These are phyloP conservation scores for Frieseomelitta varia DNA, from an alignment of 1,140 invertebrate genomes.

Conservation along the genomic window DNA sequence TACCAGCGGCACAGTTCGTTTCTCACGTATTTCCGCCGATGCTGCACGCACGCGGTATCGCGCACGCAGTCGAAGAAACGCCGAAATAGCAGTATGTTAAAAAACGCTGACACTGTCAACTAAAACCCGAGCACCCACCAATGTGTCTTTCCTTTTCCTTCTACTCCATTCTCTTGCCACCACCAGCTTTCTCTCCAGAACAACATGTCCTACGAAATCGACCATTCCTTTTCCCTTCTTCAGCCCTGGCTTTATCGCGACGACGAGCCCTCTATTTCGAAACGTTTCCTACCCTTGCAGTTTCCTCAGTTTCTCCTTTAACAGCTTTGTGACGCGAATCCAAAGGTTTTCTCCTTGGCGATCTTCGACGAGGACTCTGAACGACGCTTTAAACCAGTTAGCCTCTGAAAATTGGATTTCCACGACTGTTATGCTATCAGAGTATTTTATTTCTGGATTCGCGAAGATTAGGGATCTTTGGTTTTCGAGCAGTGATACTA, in stretches of 20 bases:
- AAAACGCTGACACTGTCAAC: constrained; percentile 69
- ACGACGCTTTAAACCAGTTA: neutral
- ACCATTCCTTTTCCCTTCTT: neutral
- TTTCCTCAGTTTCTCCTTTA: constrained; percentile 7
- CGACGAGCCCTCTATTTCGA: constrained; percentile 28
- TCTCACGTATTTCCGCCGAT: constrained; percentile 22
- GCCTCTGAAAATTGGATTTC: neutral
- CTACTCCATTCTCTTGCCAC: neutral
- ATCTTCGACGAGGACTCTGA: neutral
- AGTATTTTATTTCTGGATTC: neutral
- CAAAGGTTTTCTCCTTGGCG: too few relatives aligned
- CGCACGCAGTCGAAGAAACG: constrained; percentile 54
- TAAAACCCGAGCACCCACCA: constrained; percentile 44
- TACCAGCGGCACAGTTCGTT: neutral
- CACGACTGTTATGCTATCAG: neutral
- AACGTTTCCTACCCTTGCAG: constrained; percentile 2
- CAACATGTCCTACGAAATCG: constrained; percentile 24
- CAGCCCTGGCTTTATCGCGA: neutral
- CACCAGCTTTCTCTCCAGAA: neutral
- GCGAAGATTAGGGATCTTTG: neutral
- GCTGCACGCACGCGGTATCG: constrained; percentile 31
- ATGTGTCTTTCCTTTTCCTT: constrained; percentile 40
- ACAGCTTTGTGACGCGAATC: constrained; percentile 10
- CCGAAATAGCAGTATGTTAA: constrained; percentile 69
- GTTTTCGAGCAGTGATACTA: neutral